Percentiles rank a stretch among this genome's conserved stretches.
phyloP scores from a whole-genome alignment of 2,888 invertebrate species.

The Agriopis aurantiaria region DNA sequence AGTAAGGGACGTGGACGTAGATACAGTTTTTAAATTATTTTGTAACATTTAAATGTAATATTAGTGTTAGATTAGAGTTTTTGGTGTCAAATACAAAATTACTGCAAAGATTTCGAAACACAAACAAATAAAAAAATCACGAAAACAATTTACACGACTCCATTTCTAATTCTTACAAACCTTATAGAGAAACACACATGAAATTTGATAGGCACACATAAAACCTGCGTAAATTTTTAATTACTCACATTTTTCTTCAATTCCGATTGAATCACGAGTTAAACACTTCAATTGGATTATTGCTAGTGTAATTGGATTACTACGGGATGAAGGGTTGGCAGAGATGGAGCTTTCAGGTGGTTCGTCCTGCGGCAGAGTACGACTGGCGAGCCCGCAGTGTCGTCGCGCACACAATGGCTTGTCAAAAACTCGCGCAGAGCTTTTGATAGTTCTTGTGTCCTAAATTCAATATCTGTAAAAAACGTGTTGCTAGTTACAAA shows the following conservation, averaged over 20 bases:
- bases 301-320: constrained; percentile 35
- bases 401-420: constrained; percentile 65
- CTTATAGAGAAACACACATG: neutral
- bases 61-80: no score
- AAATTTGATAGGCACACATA: neutral
- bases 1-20: no score
- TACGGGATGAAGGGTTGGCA: constrained; percentile 52
- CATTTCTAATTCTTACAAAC: neutral
- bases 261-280: constrained; percentile 27
- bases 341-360: constrained; percentile 57
- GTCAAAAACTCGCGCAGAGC: constrained; percentile 47
- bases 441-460: constrained; percentile 37
- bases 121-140: neutral
- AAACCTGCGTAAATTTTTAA: neutral
- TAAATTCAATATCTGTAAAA: neutral
- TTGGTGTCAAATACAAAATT: no score
- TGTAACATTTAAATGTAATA: no score
- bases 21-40: no score
- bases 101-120: neutral
- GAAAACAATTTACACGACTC: neutral
- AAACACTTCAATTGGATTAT: constrained; percentile 29
- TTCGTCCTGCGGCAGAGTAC: constrained; percentile 75
- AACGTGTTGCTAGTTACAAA: neutral
- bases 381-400: constrained; percentile 80
- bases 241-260: constrained; percentile 29